phyloP scores from a whole-genome alignment of 1,140 invertebrate species.

The Drosophila leontia region DNA sequence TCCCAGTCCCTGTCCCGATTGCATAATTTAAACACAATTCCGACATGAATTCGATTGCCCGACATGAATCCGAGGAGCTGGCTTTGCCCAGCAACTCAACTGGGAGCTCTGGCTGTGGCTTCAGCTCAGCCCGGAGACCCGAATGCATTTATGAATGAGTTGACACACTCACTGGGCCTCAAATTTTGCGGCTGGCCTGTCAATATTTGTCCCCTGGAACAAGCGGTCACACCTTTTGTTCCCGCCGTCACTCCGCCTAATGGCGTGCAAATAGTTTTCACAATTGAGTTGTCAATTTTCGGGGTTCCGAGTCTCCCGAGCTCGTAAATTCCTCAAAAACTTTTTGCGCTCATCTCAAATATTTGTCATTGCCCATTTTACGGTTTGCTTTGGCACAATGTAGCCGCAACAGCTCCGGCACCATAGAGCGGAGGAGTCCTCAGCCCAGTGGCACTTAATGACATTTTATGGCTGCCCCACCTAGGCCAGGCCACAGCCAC shows the following conservation, averaged over 20 bases:
- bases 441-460: constrained; percentile 46
- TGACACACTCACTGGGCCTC: constrained; percentile 46
- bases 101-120: not conserved
- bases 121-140: constrained; percentile 12
- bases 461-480: constrained; percentile 56
- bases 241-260: constrained; percentile 45
- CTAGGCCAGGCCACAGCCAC: constrained; percentile 21
- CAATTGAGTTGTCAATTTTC: constrained; percentile 67
- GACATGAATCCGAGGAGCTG: constrained; percentile 27
- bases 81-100: constrained; percentile 4
- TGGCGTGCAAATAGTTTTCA: constrained; percentile 66
- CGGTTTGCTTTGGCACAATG: constrained; percentile 42
- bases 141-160: constrained; percentile 64
- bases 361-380: constrained; percentile 59
- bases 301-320: constrained; percentile 3
- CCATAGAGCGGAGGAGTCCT: not conserved
- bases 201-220: constrained; percentile 45
- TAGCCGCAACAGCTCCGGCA: constrained; percentile 10
- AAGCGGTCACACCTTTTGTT: constrained; percentile 44
- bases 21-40: constrained; percentile 65
- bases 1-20: constrained; percentile 16
- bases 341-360: constrained; percentile 60
- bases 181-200: constrained; percentile 41
- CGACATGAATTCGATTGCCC: constrained; percentile 53
- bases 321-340: constrained; percentile 47